phyloP scores from a whole-genome alignment of 2,797 vertebrate species.

The Tokudaia tokunoshimensis region DNA sequence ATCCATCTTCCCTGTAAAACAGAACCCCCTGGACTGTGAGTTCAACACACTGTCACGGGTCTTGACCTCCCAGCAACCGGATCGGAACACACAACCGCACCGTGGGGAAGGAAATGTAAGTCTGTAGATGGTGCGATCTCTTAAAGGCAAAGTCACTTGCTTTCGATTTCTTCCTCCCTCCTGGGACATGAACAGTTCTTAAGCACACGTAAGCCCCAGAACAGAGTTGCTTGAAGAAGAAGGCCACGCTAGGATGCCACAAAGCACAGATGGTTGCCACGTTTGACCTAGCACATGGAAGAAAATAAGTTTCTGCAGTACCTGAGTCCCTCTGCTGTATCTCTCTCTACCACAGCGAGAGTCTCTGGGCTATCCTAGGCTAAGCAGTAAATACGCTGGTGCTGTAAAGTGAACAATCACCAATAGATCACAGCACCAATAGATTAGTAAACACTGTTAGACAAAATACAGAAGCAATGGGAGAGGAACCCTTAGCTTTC shows the following conservation, averaged over 20 bases:
- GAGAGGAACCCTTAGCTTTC: not conserved
- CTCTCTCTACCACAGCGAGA: not conserved
- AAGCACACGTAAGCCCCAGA: not conserved
- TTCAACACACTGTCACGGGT: conserved; percentile 4
- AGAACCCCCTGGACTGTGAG: not conserved
- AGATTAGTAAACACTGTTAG: not conserved
- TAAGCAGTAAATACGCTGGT: not conserved
- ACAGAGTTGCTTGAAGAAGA: not conserved
- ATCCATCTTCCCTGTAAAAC: not conserved
- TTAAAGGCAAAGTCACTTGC: conserved; percentile 8
- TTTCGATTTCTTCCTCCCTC: not conserved
- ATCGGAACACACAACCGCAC: not conserved
- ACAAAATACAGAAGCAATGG: not conserved
- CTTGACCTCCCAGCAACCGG: not conserved
- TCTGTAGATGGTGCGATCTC: not conserved
- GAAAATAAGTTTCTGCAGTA: not conserved
- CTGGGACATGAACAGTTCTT: not conserved
- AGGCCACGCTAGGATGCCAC: not conserved
- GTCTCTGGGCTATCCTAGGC: not conserved
- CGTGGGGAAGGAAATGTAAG: not conserved
- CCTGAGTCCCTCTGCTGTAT: not conserved
- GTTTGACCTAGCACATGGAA: not conserved
- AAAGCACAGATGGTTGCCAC: not conserved
- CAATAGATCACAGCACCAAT: not conserved
- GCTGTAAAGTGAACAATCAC: not conserved